Evolutionary conservation across 2,113 vertebrate species (phyloP), one percentile per base, ranked within the genome.

Genomic region (Noctilio leporinus): DNA sequence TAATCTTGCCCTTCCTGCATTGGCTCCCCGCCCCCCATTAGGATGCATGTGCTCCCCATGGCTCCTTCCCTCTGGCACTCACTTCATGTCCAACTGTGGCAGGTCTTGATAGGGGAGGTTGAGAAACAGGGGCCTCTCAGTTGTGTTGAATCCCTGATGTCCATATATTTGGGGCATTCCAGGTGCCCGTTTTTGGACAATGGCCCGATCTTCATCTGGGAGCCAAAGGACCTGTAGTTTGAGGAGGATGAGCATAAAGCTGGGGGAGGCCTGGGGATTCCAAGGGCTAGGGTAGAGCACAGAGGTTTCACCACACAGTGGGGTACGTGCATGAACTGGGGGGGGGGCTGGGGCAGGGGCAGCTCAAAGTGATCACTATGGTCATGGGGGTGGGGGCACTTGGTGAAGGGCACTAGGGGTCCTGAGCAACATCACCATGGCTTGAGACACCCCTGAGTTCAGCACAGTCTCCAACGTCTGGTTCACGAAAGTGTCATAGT

Each of bases 181-280:
- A 5, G 99, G 98, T 57, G 98, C 98, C 11, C 20, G 92, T 17
- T 57, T 78, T 62, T 96, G 98, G 64, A 99, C 99, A 14, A 97
- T 81, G 0, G 98, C 96, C 90, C 99, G 98, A 78, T 98, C 91
- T 20, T 84, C 86, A 70, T 98, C 86, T 0, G 99, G 99, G 95
- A 99, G 98, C 99, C 99, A 99, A 40, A 99, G 97, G 45, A 99
- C 97, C 99, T 99, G 94, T 57, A 83, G 67, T 82, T 95, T 70
- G 72, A 49, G n/a, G 33, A 80, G n/a, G 75, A 55, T 45, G 14
- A 40, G 35, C 10, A 14, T 93, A 40, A 96, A 93, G 24, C 28
- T 84, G n/a, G 47, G 77, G 40, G 75, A 83, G 55, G 47, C 40
- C 77, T 76, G 62, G n/a, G 65, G 76, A 49, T 80, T 57, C 43